phyloP scores from a whole-genome alignment of 1,140 invertebrate species.

The Drosophila repletoides region DNA sequence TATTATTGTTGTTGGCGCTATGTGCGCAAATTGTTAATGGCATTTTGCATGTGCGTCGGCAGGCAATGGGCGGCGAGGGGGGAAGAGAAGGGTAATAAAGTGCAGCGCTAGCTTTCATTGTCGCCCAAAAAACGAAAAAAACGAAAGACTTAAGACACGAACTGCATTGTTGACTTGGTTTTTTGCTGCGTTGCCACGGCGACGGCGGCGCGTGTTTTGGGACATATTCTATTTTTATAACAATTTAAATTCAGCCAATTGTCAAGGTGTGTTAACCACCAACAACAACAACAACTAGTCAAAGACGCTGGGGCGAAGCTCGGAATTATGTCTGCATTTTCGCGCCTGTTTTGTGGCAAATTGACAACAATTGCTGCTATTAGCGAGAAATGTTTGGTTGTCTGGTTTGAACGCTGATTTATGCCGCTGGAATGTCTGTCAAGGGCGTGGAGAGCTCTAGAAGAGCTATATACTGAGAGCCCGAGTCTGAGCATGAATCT shows the following conservation, averaged over 20 bases:
- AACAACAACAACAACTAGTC: conserved; percentile 18
- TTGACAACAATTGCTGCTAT: conserved; percentile 80
- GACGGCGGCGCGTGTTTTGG: conserved; percentile 68
- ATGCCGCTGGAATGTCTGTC: conserved; percentile 71
- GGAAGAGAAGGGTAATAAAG: conserved; percentile 44
- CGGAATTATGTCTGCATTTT: conserved; percentile 73
- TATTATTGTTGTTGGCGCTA: conserved; percentile 36
- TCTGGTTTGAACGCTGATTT: conserved; percentile 55
- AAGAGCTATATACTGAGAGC: conserved; percentile 3
- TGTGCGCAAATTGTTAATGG: conserved; percentile 69
- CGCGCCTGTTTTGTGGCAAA: conserved; percentile 79
- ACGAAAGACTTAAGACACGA: conserved; percentile 76
- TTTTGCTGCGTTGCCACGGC: too few species aligned
- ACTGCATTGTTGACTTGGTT: conserved; percentile 57
- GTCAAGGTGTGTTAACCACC: conserved; percentile 68
- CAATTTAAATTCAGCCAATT: conserved; percentile 79
- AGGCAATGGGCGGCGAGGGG: not conserved
- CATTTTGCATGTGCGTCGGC: conserved; percentile 58
- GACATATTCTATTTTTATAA: conserved; percentile 80
- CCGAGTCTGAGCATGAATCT: not conserved
- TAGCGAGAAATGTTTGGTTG: conserved; percentile 45
- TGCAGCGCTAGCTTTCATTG: conserved; percentile 73
- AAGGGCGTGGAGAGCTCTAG: conserved; percentile 61
- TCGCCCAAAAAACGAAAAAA: conserved; percentile 39
- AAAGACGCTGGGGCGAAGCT: not conserved